Conservation (phyloP, 2,113 vertebrate species). For the Phalacrocorax pelagicus region DNA sequence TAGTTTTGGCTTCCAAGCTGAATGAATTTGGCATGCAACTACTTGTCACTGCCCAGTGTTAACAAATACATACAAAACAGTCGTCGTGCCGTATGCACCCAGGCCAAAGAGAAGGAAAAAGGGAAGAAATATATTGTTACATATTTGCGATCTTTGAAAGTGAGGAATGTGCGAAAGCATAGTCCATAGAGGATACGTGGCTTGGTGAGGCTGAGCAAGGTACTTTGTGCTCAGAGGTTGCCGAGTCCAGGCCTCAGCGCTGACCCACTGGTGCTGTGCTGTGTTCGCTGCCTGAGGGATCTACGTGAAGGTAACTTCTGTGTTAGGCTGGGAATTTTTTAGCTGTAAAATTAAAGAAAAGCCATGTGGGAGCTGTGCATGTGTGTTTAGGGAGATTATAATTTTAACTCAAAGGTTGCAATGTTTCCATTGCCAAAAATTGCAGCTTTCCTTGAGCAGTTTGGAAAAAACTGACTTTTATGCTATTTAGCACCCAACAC, state of each 20-base stretch:
- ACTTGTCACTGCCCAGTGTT: neutral
- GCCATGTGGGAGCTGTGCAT: neutral
- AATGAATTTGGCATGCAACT: neutral
- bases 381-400: neutral
- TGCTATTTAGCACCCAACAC: neutral
- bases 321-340: neutral
- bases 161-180: neutral
- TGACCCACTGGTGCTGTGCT: neutral
- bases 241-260: accelerated
- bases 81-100: neutral
- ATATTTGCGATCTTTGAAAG: neutral
- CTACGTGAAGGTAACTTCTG: accelerated
- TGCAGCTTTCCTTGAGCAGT: neutral
- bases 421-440: neutral
- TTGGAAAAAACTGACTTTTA: neutral
- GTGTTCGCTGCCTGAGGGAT: neutral
- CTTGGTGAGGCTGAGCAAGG: neutral
- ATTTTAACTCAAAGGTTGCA: neutral
- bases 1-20: neutral
- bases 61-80: neutral
- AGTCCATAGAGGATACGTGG: accelerated
- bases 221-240: neutral
- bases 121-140: neutral
- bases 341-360: neutral
- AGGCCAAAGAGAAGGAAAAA: neutral